Evolutionary conservation across 2,113 vertebrate genomes (phyloP), one percentile per base, ranked within the genome.

Genomic region (Heliornis fulica): DNA sequence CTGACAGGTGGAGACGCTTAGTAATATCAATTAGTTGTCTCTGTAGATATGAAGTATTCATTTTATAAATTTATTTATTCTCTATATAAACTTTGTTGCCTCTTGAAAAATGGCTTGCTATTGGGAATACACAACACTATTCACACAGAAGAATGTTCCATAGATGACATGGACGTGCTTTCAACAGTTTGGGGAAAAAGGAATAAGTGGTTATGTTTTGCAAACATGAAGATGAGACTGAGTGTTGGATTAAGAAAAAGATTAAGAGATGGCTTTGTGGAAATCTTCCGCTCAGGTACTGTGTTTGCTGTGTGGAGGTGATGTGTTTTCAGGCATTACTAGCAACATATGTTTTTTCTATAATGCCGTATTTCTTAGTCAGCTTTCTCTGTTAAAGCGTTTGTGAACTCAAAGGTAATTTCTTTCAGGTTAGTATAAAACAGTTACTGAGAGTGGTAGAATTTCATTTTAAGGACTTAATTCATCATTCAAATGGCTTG

Each of bases 41-140:
- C 93, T 94, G 97, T 48, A 93, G 94, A 92, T 84, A 97, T 97
- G 96, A 97, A 97, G 94, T 93, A 97, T 96, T 91, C 93, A 97
- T 96, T 97, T 80, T 93, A 96, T 97, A 98, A 97, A 97, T 97
- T 97, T 96, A 97, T 97, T 98, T 97, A 98, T 98, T 96, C 91
- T 96, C 95, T 97, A 94, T 97, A 95, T 97, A 97, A 97, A 94
- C 96, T 97, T 97, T 98, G 86, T 95, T 97, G 54, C 80, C 89
- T 69, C 91, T 96, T 95, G 94, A 94, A 71, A 95, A 94, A 96
- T 91, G 54, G 26, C 32, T 86, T 92, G 81, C 66, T 94, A 14
- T 54, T 93, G 82, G 65, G 77, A 72, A 85, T 94, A 54, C 66
- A 50, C 89, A 74, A 71, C 72, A 90, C 86, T 92, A 76, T 90